phyloP scores from a whole-genome alignment of 2,113 vertebrate genomes.

The Ranitomeya imitator region DNA sequence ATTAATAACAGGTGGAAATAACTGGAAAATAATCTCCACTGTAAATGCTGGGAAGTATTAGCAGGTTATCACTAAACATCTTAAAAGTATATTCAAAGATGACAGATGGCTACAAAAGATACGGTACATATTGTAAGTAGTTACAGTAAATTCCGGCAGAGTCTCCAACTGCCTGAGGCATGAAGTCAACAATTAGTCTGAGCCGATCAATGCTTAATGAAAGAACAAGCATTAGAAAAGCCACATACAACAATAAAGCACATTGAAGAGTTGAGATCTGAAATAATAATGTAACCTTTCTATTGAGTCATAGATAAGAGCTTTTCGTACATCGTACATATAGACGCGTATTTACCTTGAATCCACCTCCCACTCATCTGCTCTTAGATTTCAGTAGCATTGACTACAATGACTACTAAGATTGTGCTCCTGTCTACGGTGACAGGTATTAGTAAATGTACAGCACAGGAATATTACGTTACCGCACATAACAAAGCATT shows the following conservation, averaged over 20 bases:
- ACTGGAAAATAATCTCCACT: background rate
- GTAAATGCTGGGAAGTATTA: background rate
- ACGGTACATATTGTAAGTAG: slow-evolving; percentile 19
- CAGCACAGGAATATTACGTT: background rate
- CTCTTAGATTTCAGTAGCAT: background rate
- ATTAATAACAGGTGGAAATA: background rate
- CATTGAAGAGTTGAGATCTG: background rate
- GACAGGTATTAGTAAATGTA: background rate
- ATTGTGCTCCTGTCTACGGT: background rate
- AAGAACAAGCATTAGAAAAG: background rate
- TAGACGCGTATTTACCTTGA: background rate
- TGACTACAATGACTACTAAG: background rate
- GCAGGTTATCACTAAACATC: background rate
- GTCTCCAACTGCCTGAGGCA: slow-evolving; percentile 29
- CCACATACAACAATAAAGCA: slow-evolving; percentile 14
- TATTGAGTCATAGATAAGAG: slow-evolving; percentile 6
- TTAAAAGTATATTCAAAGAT: background rate
- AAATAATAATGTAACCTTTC: slow-evolving; percentile 6
- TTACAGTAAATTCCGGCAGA: slow-evolving; percentile 21
- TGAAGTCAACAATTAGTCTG: slow-evolving; percentile 7
- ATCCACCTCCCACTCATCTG: background rate
- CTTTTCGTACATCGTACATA: background rate
- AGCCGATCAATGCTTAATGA: background rate
- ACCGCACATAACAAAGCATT: background rate
- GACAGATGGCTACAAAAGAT: slow-evolving; percentile 8